Evolutionary conservation across 2,888 invertebrate species (phyloP).

Genomic region (Folsomia candida): DNA sequence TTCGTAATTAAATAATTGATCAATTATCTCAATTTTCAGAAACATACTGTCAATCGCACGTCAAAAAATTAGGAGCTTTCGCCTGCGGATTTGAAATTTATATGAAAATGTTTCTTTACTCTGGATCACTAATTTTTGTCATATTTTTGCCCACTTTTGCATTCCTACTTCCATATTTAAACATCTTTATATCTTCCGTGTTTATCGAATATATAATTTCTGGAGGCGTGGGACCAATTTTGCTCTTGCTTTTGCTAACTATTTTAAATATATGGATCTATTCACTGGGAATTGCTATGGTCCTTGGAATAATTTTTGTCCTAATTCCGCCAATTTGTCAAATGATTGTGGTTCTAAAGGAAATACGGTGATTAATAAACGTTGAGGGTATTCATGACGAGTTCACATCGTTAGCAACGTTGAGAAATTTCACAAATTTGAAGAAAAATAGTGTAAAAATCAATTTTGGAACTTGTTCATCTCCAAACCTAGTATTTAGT

Average conservation of each 20-base stretch:
- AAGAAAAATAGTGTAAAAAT: too few relatives aligned
- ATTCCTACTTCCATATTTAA: not conserved
- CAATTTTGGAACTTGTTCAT: too few relatives aligned
- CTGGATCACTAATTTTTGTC: not conserved
- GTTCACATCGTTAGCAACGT: too few relatives aligned
- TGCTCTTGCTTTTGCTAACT: not conserved
- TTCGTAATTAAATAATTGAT: too few relatives aligned
- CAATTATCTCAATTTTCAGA: not conserved
- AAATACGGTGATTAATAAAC: too few relatives aligned
- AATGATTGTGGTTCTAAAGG: not conserved
- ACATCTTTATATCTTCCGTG: not conserved
- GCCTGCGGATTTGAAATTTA: not conserved
- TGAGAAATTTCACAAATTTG: too few relatives aligned
- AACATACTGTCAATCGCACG: not conserved
- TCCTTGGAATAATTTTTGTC: not conserved
- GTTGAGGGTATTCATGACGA: too few relatives aligned
- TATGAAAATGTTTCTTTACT: not conserved
- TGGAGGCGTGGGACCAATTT: not conserved
- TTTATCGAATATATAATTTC: not conserved
- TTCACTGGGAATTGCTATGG: not conserved
- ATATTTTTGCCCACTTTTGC: not conserved
- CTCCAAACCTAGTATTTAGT: too few relatives aligned
- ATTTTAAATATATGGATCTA: not conserved
- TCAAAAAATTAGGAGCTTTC: too few relatives aligned
- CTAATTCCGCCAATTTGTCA: not conserved